A percentile compares a stretch with the other conserved stretches of the same genome.
phyloP scores from a whole-genome alignment of 2,113 vertebrate genomes.

The Poeciliopsis retropinna region DNA sequence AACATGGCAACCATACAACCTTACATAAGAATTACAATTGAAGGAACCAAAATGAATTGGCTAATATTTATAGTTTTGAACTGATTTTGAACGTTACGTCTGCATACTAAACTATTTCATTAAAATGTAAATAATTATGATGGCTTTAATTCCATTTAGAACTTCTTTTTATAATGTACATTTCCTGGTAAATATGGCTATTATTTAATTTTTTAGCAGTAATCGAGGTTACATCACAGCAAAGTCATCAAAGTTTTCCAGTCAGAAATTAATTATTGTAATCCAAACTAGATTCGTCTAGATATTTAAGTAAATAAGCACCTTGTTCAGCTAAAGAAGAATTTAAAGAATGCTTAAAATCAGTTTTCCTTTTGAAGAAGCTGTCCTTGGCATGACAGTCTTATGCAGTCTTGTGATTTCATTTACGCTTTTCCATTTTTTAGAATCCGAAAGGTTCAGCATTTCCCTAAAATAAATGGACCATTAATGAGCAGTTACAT shows the following conservation, averaged over 20 bases:
- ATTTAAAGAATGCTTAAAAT: conserved; percentile 35
- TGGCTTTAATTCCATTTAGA: neutral
- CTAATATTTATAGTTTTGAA: neutral
- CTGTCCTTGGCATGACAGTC: neutral
- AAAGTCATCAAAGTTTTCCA: neutral
- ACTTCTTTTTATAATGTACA: neutral
- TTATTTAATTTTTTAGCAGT: neutral
- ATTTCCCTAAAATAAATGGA: conserved; percentile 13
- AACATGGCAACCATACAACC: neutral
- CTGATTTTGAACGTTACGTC: neutral
- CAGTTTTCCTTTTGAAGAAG: conserved; percentile 30
- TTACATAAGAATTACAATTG: neutral
- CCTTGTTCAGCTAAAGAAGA: conserved; percentile 32
- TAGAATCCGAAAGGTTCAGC: neutral
- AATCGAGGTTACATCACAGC: neutral
- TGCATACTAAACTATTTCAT: neutral
- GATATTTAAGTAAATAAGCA: conserved; percentile 13
- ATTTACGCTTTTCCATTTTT: conserved; percentile 30
- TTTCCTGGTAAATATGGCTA: neutral
- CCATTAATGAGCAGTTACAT: neutral
- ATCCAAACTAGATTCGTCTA: conserved; percentile 5
- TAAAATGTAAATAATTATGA: neutral
- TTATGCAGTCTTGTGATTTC: conserved; percentile 58
- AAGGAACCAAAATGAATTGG: neutral
- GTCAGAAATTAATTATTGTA: neutral